Base-by-base conservation (phyloP, 2,888 invertebrate species). In the Hydraecia micacea region DNA sequence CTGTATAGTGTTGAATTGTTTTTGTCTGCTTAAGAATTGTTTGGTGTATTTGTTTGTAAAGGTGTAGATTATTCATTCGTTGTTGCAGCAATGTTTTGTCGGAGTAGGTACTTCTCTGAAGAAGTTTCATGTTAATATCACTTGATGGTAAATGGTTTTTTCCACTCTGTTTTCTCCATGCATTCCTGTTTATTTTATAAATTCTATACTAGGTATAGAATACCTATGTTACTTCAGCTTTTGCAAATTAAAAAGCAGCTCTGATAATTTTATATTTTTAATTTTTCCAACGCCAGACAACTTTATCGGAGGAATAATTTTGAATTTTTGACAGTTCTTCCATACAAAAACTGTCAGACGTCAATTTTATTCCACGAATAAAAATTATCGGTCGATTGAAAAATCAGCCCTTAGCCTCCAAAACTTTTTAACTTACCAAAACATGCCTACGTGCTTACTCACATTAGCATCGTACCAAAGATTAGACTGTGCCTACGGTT, bases 101-200 rank as follows among this genome's bases (percentile, higher is more conserved):
- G 18, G 36, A 25, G 7, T 21, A n/a, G n/a, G n/a, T n/a, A 13
- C 21, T 42, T 66, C 11, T 46, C 28, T 49, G 28, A 68, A 68
- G 13, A 13, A 28, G 0, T 21, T 49, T 46, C 2, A 68, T 49
- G 21, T 13, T 68, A 46, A 68, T 28, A 25, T 55, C 68, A 73
- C 70, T 75, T 79, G 82, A 79, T 85, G 68, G 58, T 72, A 75
- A 82, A 85, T 58, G 55, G 55, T 11, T n/a, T 25, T 55, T n/a
- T 58, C 25, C 25, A 25, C 1, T 55, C 21, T 52, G 52, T 52
- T 21, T 52, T 55, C 52, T 52, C 25, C 25, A 52, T 52, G 52
- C 52, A 52, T 25, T 52, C 52, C 25, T 25, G 25, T 9, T 52
- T 52, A 52, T 25, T 52, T 52, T 52, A 2, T 25, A 9, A 52